These are phyloP conservation scores for Phlogophora meticulosa DNA, from an alignment of 2,888 invertebrate species.

Conservation along the genomic window DNA sequence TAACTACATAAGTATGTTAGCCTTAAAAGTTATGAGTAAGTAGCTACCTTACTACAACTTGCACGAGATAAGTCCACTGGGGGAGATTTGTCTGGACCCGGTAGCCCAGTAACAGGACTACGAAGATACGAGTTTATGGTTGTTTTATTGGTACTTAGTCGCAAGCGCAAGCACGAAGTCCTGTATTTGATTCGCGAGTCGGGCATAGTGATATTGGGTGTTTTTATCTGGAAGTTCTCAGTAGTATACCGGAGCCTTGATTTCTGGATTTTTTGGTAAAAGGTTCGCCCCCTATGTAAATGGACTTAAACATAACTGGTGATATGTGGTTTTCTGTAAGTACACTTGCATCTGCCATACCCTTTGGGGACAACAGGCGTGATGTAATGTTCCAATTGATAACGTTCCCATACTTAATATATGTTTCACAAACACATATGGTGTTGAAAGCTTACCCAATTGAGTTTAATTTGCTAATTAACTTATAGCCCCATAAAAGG, in stretches of 20 bases:
- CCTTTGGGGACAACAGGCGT: too few relatives aligned
- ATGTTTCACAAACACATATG: conserved; percentile 3
- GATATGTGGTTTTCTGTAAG: too few relatives aligned
- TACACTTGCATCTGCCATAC: too few relatives aligned
- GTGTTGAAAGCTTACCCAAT: conserved; percentile 63
- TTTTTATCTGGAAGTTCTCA: too few relatives aligned
- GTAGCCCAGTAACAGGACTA: conserved; percentile 14
- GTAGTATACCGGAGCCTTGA: too few relatives aligned
- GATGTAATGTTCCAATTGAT: not conserved
- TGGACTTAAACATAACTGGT: too few relatives aligned
- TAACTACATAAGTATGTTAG: conserved; percentile 27
- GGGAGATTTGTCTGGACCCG: conserved; percentile 34
- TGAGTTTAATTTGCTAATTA: conserved; percentile 77
- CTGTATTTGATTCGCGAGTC: too few relatives aligned
- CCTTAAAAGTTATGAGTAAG: conserved; percentile 34
- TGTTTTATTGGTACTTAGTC: not conserved
- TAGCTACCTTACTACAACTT: conserved; percentile 15
- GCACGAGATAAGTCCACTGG: conserved; percentile 30
- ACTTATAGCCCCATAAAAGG: conserved; percentile 68
- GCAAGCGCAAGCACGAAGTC: too few relatives aligned
- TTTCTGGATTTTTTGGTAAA: too few relatives aligned
- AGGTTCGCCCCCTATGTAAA: too few relatives aligned
- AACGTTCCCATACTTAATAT: not conserved
- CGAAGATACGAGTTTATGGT: conserved; percentile 12
- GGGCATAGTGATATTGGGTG: too few relatives aligned